A percentile compares a stretch with the other conserved stretches of the same genome.
These are phyloP conservation scores for Psylliodes chrysocephalus DNA, from an alignment of 2,888 invertebrate genomes.

Conservation along the genomic window DNA sequence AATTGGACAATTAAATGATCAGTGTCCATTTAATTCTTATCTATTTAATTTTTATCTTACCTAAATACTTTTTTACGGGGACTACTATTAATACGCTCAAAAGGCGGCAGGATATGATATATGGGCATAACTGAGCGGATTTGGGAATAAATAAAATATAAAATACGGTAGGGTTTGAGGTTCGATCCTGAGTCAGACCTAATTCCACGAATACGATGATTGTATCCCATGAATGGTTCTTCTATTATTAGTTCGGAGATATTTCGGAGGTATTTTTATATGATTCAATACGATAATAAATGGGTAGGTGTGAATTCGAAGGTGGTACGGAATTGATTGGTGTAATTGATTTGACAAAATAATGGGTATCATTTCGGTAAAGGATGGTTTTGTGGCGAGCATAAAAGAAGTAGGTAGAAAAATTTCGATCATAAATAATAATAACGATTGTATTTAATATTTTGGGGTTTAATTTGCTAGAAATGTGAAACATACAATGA, in stretches of 20 bases:
- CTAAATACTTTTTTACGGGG: no score
- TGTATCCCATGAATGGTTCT: constrained; percentile 17
- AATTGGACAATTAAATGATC: no score
- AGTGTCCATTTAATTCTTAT: no score
- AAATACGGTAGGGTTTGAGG: constrained; percentile 17
- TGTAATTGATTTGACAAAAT: constrained; percentile 3
- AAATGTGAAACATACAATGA: no score
- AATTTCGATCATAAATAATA: no score
- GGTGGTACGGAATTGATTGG: neutral
- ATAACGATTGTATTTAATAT: no score
- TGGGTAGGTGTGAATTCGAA: constrained; percentile 2
- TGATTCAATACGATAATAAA: neutral
- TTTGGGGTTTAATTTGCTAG: no score
- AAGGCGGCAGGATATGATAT: no score
- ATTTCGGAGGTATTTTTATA: neutral
- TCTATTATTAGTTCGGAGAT: neutral
- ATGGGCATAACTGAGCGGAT: constrained; percentile 18
- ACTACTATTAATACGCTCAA: no score
- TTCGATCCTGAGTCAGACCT: constrained; percentile 16
- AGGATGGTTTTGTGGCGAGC: no score
- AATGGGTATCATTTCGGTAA: neutral
- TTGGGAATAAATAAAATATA: constrained; percentile 17
- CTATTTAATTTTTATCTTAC: no score
- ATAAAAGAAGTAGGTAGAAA: no score
- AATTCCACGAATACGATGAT: constrained; percentile 19